Evolutionary conservation across 2,888 invertebrate species (phyloP), one percentile per base, ranked within the genome.

Genomic region (Meiosimyza decipiens): DNA sequence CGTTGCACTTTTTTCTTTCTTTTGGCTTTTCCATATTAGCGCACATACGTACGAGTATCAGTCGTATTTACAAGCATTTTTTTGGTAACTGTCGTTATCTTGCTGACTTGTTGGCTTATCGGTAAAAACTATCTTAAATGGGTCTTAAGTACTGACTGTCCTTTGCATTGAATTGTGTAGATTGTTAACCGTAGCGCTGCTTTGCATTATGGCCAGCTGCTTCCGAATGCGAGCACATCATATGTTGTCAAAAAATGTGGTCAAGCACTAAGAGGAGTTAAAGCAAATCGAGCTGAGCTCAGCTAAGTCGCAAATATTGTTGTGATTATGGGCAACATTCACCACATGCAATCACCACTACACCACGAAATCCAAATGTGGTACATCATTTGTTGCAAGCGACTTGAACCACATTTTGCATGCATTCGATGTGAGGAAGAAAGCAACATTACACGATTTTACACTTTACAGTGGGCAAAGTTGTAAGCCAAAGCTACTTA

Each of bases 391-490:
- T 57, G 57, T 13, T 57, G 22, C 16, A 28, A 13, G 12, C 57
- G 57, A 13, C 13, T 57, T 60, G 28, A 22, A 60, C 22, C 57
- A 59, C n/a, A 22, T 22, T 13, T 18, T 59, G 18, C 33, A 60
- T 60, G 59, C 59, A 55, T 22, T 40, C 9, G 28, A 60, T 33
- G 3, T 18, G 59, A 60, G 59, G 33, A 60, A 22, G 22, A 22
- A 40, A 40, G 22, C 15, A 11, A 33, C 59, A 12, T 28, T 22
- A 60, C 59, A 60, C 59, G 59, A 60, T 15, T 22, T 33, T 28
- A 28, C 59, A 59, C 57, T 59, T 12, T 59, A 60, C 28, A 60
- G 59, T 60, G 59, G 59, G 59, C 33, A 18, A 28, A 28, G 7
- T 6, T 15, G 6, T 40, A 40, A 7, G 22, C 22, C 22, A 22